A percentile compares a stretch with the other conserved stretches of the same genome.
These are phyloP conservation scores for Eolophus roseicapilla DNA, from an alignment of 2,113 vertebrate genomes.

Conservation along the genomic window DNA sequence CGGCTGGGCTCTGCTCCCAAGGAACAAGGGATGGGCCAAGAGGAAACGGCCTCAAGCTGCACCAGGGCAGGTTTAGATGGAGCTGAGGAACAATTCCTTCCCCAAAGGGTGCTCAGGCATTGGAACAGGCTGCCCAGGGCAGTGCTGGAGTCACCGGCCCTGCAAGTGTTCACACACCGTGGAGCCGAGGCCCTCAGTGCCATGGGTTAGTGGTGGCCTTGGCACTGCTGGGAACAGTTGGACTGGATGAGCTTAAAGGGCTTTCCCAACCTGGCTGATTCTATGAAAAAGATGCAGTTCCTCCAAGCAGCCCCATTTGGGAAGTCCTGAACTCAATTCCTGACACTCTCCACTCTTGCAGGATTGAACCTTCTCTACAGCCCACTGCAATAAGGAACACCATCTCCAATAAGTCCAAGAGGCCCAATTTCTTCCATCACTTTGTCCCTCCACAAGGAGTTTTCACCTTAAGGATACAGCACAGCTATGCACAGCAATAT, in stretches of 20 bases:
- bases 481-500: background rate
- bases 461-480: fast-evolving
- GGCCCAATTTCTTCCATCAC: background rate
- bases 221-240: background rate
- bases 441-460: background rate
- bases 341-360: background rate
- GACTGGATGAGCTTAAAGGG: background rate
- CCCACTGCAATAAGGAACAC: background rate
- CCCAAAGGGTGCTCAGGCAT: too few species aligned
- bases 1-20: background rate
- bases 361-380: background rate
- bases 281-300: background rate
- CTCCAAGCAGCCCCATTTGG: background rate
- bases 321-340: background rate
- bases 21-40: background rate
- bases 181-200: too few species aligned
- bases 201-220: background rate
- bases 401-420: background rate
- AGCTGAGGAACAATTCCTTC: too few species aligned
- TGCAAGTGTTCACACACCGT: too few species aligned
- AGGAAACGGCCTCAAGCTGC: too few species aligned
- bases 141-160: too few species aligned
- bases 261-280: background rate
- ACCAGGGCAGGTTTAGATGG: too few species aligned
- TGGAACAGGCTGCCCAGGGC: too few species aligned